Percentiles rank a stretch among this genome's conserved stretches.
These are phyloP conservation scores for Poicephalus gulielmi DNA, from an alignment of 2,113 vertebrate species.

Conservation along the genomic window DNA sequence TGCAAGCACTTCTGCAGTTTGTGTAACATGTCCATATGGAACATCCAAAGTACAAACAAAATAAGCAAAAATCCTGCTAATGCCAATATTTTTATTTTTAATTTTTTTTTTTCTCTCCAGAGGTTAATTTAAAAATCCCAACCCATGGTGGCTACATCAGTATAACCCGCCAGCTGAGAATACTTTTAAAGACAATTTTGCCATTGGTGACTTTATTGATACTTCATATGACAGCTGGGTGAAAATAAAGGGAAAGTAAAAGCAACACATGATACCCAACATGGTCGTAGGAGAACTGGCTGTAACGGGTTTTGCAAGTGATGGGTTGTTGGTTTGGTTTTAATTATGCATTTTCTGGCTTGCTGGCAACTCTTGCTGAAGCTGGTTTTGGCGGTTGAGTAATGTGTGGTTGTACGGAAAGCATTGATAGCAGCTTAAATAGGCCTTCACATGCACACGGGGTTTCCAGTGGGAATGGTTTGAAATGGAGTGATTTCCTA, in stretches of 20 bases:
- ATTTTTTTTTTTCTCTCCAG: background rate
- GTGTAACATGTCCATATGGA: background rate
- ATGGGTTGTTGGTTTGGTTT: background rate
- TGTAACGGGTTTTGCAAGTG: background rate
- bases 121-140: background rate
- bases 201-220: background rate
- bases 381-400: background rate
- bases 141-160: background rate
- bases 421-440: background rate
- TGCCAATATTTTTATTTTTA: background rate
- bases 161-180: background rate
- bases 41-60: background rate
- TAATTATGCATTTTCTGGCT: background rate
- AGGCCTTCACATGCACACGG: background rate
- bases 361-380: background rate
- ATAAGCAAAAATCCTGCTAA: background rate
- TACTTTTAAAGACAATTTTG: background rate
- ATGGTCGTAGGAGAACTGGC: background rate
- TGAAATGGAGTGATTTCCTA: conserved; percentile 3
- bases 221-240: background rate
- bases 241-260: background rate
- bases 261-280: background rate
- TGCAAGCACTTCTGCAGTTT: conserved; percentile 9
- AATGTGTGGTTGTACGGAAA: background rate
- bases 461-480: conserved; percentile 23